Evolutionary conservation across 2,113 vertebrate species (phyloP), one percentile per base, ranked within the genome.

Genomic region (Neolamprologus longior): DNA sequence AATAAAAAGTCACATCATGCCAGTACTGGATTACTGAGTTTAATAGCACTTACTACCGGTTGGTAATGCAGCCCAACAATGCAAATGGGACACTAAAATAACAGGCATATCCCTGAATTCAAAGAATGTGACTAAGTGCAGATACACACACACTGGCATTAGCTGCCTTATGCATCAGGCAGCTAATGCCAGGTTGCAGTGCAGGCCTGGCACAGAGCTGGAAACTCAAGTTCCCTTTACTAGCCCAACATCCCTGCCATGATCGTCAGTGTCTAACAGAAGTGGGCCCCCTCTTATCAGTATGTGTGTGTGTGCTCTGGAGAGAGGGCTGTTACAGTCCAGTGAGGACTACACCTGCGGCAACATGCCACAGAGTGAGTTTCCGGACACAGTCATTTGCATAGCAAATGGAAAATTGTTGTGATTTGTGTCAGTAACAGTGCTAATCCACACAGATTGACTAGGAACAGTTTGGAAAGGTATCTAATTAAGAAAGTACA

Each of bases 321-420:
- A 24, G 10, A 82, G 54, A 7, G 47, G 24, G 82, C 31, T 80
- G 54, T 53, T 61, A 86, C 13, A 40, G 17, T 45, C 19, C 15
- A 82, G 21, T 24, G 7, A 87, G 26, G 79, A 61, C 57, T 6
- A 40, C 11, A 12, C 24, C 26, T 61, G 55, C 45, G 71, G 73
- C 58, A 71, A 26, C 52, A 78, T 14, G 6, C 15, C 5, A 45
- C 85, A 85, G 82, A 88, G 35, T 17, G 54, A 58, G 86, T 89
- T 93, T 91, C 89, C 91, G 82, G 52, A 78, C 68, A 33, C 37
- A 55, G 47, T 88, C 42, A 91, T 96, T 96, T 96, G 92, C 84
- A 89, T 92, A 54, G 50, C 85, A 95, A 93, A 92, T 86, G 9
- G 5, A 84, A 85, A 33, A 83, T 82, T 88, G 88, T 91, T 79